Base-by-base conservation (phyloP, 2,113 vertebrate genomes). In the Lanius ludovicianus region DNA sequence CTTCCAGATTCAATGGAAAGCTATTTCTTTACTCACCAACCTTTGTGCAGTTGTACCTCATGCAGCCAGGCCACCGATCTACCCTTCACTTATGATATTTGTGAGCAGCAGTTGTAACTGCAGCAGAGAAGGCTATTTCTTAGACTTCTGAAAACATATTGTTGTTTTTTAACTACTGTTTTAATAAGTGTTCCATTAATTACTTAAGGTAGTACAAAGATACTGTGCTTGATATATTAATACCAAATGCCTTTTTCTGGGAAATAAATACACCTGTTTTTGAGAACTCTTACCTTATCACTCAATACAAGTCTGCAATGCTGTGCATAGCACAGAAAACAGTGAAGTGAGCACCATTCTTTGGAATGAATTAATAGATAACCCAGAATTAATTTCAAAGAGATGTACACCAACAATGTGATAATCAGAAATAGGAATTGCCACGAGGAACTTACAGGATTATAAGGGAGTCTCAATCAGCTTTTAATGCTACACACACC, bases 81-180 rank as follows among this genome's bases (percentile, higher is more conserved):
- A 11, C 46, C 44, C 56, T 41, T 68, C 31, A 23, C 8, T 88
- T 63, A 16, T 0, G 14, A 23, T 64, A 0, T 68, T 78, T 87
- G n/a, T 67, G 60, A 52, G 25, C 49, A 71, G 57, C 20, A 41
- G n/a, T 68, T 78, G 24, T 59, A 37, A 59, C 52, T 91, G 80
- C 81, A 84, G 69, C 57, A 85, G 92, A 94, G 90, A 92, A 96
- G 90, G 92, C 71, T 96, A 77, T 92, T 97, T 92, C 67, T 83
- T 86, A 82, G 56, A 46, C 37, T 74, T 82, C 41, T 82, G 28
- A 60, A 91, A 84, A 78, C 19, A 31, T 18, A 37, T 30, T 46
- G 2, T 52, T 87, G 16, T 0, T 1, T 42, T 91, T 46, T 46
- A 70, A 50, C 28, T 70, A 27, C 65, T 73, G 23, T 50, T 93